Percentiles rank a stretch among this genome's conserved stretches.
Evolutionary conservation across 1,140 invertebrate genomes (phyloP).

Genomic region (Drosophila eugracilis): DNA sequence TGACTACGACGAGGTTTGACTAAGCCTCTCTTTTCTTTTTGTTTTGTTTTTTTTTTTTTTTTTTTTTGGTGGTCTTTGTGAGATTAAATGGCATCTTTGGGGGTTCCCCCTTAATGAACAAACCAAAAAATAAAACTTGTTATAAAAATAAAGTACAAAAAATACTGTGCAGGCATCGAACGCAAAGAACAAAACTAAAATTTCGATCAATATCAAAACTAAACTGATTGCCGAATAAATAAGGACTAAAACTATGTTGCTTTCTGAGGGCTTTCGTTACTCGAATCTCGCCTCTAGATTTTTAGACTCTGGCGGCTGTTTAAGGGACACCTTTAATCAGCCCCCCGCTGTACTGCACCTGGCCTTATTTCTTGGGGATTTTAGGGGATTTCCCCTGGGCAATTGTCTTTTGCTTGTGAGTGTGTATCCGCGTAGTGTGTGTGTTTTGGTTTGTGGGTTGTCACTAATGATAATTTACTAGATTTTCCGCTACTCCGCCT

Average conservation of each 20-base stretch:
- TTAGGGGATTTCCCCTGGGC: neutral
- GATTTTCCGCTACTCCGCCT: constrained; percentile 19
- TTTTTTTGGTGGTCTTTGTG: constrained; percentile 53
- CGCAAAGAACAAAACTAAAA: constrained; percentile 42
- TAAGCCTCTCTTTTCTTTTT: too few species aligned
- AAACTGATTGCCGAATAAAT: constrained; percentile 46
- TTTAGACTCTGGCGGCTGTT: constrained; percentile 43
- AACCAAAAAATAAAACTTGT: constrained; percentile 38
- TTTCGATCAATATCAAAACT: constrained; percentile 33
- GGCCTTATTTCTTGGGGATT: neutral
- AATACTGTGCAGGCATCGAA: constrained; percentile 67
- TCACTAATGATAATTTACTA: constrained; percentile 55
- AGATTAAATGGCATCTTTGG: constrained; percentile 54
- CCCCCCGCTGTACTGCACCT: constrained; percentile 11
- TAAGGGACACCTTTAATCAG: constrained; percentile 12
- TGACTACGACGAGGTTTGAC: constrained; percentile 36
- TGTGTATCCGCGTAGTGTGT: constrained; percentile 23
- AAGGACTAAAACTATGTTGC: constrained; percentile 38
- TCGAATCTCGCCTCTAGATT: neutral
- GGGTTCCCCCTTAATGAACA: neutral
- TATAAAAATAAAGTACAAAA: constrained; percentile 62
- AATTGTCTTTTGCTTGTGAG: constrained; percentile 40
- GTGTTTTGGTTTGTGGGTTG: constrained; percentile 3
- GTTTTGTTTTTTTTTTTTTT: neutral
- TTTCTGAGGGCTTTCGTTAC: constrained; percentile 29